A percentile compares a stretch with the other conserved stretches of the same genome.
These are phyloP conservation scores for Clostera curtula DNA, from an alignment of 2,888 invertebrate genomes.

Conservation along the genomic window DNA sequence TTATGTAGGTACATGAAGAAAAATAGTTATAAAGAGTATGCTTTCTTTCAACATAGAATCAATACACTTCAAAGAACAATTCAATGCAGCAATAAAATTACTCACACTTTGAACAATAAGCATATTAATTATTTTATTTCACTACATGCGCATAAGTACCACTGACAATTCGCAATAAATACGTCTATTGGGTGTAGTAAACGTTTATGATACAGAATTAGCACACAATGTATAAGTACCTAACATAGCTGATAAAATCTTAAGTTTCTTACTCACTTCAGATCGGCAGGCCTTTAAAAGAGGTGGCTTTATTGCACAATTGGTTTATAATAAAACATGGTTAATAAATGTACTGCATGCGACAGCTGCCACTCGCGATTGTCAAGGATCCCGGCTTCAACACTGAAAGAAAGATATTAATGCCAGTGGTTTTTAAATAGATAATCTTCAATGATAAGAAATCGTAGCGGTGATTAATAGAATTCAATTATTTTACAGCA, in stretches of 20 bases:
- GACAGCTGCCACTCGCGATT: slow-evolving; percentile 27
- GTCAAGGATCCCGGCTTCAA: slow-evolving; percentile 35
- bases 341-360: slow-evolving; percentile 12
- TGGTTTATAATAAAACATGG: slow-evolving; percentile 12
- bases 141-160: too few species aligned
- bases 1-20: too few species aligned
- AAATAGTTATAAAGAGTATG: too few species aligned
- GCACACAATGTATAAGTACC: neutral
- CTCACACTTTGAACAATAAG: too few species aligned
- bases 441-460: slow-evolving; percentile 67
- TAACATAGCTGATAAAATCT: slow-evolving; percentile 3
- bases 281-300: slow-evolving; percentile 9
- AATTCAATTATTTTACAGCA: slow-evolving; percentile 36
- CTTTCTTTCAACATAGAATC: too few species aligned
- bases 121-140: too few species aligned
- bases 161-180: too few species aligned
- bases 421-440: slow-evolving; percentile 58
- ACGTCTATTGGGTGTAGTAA: too few species aligned
- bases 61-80: too few species aligned
- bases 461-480: slow-evolving; percentile 48
- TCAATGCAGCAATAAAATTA: slow-evolving; percentile 13
- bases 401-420: slow-evolving; percentile 57
- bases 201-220: too few species aligned
- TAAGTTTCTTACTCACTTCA: slow-evolving; percentile 20
- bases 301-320: slow-evolving; percentile 1